These are phyloP conservation scores for Potamilus streckersoni DNA, from an alignment of 1,140 invertebrate species.

Conservation along the genomic window DNA sequence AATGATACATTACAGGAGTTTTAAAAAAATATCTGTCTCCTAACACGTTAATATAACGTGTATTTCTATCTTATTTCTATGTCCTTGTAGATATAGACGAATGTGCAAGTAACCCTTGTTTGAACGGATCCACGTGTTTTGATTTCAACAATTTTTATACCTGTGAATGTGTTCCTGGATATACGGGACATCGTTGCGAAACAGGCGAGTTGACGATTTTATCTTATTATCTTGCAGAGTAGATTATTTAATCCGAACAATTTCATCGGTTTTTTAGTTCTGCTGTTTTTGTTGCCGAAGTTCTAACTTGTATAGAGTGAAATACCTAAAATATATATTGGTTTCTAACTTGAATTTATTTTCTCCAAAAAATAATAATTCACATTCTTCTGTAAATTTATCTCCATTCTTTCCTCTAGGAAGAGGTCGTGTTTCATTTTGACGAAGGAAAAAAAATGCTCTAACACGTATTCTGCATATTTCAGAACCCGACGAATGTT, in stretches of 20 bases:
- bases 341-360: too few species aligned
- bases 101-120: constrained; percentile 74
- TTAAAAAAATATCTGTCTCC: too few species aligned
- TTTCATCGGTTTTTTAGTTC: neutral
- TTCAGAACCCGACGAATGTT: constrained; percentile 76
- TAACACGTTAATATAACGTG: too few species aligned
- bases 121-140: constrained; percentile 92
- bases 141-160: constrained; percentile 50
- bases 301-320: constrained; percentile 69
- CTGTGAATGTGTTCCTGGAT: constrained; percentile 89
- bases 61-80: too few species aligned
- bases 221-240: neutral
- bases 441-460: too few species aligned
- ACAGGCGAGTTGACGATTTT: constrained; percentile 2
- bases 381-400: too few species aligned
- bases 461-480: constrained; percentile 38
- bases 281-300: constrained; percentile 13
- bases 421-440: too few species aligned
- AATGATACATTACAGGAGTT: too few species aligned
- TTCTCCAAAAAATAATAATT: too few species aligned
- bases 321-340: too few species aligned
- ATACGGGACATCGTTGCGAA: constrained; percentile 88
- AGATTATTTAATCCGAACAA: neutral
- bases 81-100: constrained; percentile 21
- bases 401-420: too few species aligned